These are phyloP conservation scores for Bombyx mandarina DNA, from an alignment of 1,140 invertebrate species.

Conservation along the genomic window DNA sequence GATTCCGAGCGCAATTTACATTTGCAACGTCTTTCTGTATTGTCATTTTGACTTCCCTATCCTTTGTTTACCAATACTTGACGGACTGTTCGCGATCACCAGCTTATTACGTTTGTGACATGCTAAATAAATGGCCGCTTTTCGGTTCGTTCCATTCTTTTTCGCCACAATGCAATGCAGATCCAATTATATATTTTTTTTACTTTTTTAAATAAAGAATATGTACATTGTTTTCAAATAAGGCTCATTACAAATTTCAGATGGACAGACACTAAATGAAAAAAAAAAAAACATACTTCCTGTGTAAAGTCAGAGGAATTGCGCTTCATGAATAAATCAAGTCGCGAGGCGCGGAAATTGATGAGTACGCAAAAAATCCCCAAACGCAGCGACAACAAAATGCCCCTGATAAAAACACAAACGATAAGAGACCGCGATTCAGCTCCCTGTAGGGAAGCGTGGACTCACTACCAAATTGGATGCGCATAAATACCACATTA, in stretches of 20 bases:
- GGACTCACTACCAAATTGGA: constrained; percentile 54
- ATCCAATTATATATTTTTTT: neutral
- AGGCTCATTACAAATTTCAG: constrained; percentile 69
- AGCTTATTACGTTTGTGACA: constrained; percentile 1
- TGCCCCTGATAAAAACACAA: constrained; percentile 58
- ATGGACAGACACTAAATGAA: constrained; percentile 46
- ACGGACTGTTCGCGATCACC: constrained; percentile 14
- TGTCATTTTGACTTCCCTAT: constrained; percentile 50
- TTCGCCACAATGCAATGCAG: constrained; percentile 7
- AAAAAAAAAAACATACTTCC: constrained; percentile 61
- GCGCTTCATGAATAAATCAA: constrained; percentile 68
- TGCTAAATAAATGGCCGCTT: too few species aligned
- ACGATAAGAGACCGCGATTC: constrained; percentile 38
- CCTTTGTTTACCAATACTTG: constrained; percentile 32
- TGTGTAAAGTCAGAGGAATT: constrained; percentile 54
- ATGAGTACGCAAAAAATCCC: constrained; percentile 62
- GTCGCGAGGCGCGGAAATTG: constrained; percentile 65
- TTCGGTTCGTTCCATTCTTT: too few species aligned
- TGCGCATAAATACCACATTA: constrained; percentile 54
- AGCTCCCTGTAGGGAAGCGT: constrained; percentile 34
- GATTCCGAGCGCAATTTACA: constrained; percentile 61
- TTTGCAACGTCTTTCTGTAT: constrained; percentile 53
- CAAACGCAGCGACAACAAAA: constrained; percentile 61
- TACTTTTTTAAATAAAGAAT: neutral
- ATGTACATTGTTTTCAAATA: constrained; percentile 63